Evolutionary conservation across 2,888 invertebrate genomes (phyloP), one percentile per base, ranked within the genome.

Genomic region (Cryptocheilus praepositus): DNA sequence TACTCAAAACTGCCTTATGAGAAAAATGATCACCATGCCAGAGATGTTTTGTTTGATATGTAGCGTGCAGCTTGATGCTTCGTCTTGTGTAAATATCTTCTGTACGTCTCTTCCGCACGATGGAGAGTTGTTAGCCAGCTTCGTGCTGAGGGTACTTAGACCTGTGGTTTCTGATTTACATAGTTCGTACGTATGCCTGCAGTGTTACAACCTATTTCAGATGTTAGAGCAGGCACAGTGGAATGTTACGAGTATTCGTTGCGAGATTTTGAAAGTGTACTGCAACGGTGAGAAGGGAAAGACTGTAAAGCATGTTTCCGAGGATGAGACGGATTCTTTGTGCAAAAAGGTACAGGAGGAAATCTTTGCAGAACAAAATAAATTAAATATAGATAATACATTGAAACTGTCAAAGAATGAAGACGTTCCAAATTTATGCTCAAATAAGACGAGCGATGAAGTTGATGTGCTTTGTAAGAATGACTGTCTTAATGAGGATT

Each of bases 191-290:
- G 55, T 86, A 18, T 86, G 86, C 65, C 52, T 69, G 4, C 73
- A 73, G 71, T 86, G 86, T 61, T 83, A 82, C 54, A 80, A 82
- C 66, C 71, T 85, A 11, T 85, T 86, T 53, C 76, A 77, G 69
- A 81, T 82, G 70, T 74, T 85, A 21, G 85, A 86, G 58, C 81
- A 86, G 64, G 85, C 86, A 1, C 83, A 85, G 44, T 80, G 80
- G 71, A 83, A 81, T 4, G 83, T 79, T 13, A 59, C 74, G 7
- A 84, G 78, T 58, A 80, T 83, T 36, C 76, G 71, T 49, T 70
- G 72, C 54, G 84, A 86, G 66, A 86, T 86, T 64, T 71, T 85
- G 0, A 81, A 81, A 52, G 71, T 79, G 36, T 84, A 83, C 60
- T 58, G 67, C 18, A 71, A 69, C 7, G 76, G 70, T 3, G 67